These are phyloP conservation scores for Perdix hodgsoniae DNA, from an alignment of 2,797 vertebrate species.

Conservation along the genomic window DNA sequence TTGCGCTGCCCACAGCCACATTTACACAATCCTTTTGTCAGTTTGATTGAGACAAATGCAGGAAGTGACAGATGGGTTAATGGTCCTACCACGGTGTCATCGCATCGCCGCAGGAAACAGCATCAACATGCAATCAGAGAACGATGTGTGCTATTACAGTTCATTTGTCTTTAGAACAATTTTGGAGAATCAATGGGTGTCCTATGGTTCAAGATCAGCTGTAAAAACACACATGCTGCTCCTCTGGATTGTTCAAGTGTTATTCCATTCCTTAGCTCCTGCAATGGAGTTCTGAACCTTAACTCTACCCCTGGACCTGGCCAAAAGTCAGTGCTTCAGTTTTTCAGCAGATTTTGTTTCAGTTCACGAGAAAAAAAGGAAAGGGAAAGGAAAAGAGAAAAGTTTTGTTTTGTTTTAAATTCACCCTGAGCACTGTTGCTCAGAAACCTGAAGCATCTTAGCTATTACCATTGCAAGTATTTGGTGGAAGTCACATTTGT, in stretches of 20 bases:
- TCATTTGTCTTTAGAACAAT: conserved; percentile 11
- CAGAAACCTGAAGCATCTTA: neutral
- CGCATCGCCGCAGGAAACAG: conserved; percentile 25
- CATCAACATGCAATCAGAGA: neutral
- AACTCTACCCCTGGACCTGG: neutral
- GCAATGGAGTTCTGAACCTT: neutral
- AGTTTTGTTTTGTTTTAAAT: no score
- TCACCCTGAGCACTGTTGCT: neutral
- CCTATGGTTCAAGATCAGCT: neutral
- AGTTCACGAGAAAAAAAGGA: neutral
- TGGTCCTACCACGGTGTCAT: conserved; percentile 14
- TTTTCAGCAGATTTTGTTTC: neutral
- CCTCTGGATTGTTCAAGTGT: neutral
- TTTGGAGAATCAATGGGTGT: neutral
- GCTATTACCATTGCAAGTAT: neutral
- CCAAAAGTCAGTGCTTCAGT: neutral
- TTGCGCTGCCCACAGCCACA: neutral
- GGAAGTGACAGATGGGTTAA: conserved; percentile 54
- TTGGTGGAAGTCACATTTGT: neutral
- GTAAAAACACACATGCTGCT: neutral
- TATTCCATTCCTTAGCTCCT: neutral
- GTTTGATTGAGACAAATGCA: conserved; percentile 47
- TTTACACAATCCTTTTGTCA: conserved; percentile 26
- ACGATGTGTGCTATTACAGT: conserved; percentile 4
- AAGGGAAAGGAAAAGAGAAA: no score